A percentile compares a stretch with the other conserved stretches of the same genome.
These are phyloP conservation scores for Ptychobarbus kaznakovi DNA, from an alignment of 2,797 vertebrate genomes.

Conservation along the genomic window DNA sequence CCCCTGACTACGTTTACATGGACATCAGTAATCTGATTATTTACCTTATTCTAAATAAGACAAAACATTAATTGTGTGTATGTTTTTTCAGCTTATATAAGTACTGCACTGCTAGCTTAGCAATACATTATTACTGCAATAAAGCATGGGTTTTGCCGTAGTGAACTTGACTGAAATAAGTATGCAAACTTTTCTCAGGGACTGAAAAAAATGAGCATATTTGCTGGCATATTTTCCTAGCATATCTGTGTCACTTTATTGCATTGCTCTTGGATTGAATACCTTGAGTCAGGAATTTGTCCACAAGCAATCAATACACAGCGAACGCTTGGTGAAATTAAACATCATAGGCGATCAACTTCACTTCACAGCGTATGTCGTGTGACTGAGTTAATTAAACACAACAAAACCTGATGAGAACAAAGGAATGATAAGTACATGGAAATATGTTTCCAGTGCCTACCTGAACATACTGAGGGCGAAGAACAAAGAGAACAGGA, in stretches of 20 bases:
- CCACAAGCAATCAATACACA: slow-evolving; percentile 29
- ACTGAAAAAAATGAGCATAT: background rate
- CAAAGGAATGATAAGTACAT: slow-evolving; percentile 42
- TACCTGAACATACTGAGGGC: background rate
- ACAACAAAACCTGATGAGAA: slow-evolving; percentile 19
- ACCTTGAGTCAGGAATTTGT: slow-evolving; percentile 21
- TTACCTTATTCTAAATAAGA: too few species aligned
- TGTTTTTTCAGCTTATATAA: too few species aligned
- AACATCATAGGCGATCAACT: slow-evolving; percentile 28
- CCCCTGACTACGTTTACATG: too few species aligned
- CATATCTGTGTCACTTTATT: background rate
- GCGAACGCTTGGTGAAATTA: slow-evolving; percentile 11
- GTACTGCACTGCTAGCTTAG: background rate
- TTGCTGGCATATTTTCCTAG: background rate
- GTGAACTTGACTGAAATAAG: background rate
- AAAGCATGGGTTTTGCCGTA: background rate
- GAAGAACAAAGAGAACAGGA: slow-evolving; percentile 68
- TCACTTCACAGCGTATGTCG: slow-evolving; percentile 24
- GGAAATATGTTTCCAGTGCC: slow-evolving; percentile 26
- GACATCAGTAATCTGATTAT: too few species aligned
- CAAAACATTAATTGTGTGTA: too few species aligned
- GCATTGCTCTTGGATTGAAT: background rate
- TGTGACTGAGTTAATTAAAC: slow-evolving; percentile 32
- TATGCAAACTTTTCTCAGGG: background rate
- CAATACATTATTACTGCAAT: background rate